Evolutionary conservation across 2,888 invertebrate genomes (phyloP), one percentile per base, ranked within the genome.

Genomic region (Thelaira solivaga): DNA sequence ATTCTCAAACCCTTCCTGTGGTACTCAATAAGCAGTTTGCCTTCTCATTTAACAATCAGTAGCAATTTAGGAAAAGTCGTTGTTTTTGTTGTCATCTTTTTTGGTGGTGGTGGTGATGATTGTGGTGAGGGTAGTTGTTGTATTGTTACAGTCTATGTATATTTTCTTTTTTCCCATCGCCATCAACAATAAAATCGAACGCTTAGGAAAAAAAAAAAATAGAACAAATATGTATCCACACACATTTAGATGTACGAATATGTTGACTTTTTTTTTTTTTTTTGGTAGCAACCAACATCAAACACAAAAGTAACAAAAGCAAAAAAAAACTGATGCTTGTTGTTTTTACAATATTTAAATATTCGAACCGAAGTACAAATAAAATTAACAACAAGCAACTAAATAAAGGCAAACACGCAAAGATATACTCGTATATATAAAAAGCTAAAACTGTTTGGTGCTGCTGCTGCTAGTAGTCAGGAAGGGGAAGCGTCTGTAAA

Each of bases 11-110:
- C 24, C 41, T 31, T 31, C 13, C 4, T 11, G 24, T 11, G 8
- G 11, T 57, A 26, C 65, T 45, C 49, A 47, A 51, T 68, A 68
- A 77, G 64, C 64, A 36, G 64, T 78, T 74, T 72, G 73, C 64
- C 74, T 59, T 72, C 43, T 68, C 69, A 78, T 64, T 78, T 68
- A 78, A 73, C 62, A 69, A 73, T 78, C 73, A 69, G 51, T 69
- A 64, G 74, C 72, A 74, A 69, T 78, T 74, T 71, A 65, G 53
- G 39, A 61, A 53, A 65, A 76, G 59, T 71, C 65, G 64, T 71
- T 76, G 43, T 47, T 76, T 36, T 61, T 59, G 36, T 59, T 64
- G 10, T 65, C n/a, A n/a, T n/a, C n/a, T n/a, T n/a, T n/a, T n/a
- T n/a, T n/a, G n/a, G n/a, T n/a, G n/a, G n/a, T 65, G 13, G 26